Base-by-base conservation (phyloP, 2,888 invertebrate genomes). In the Litoditis marina region DNA sequence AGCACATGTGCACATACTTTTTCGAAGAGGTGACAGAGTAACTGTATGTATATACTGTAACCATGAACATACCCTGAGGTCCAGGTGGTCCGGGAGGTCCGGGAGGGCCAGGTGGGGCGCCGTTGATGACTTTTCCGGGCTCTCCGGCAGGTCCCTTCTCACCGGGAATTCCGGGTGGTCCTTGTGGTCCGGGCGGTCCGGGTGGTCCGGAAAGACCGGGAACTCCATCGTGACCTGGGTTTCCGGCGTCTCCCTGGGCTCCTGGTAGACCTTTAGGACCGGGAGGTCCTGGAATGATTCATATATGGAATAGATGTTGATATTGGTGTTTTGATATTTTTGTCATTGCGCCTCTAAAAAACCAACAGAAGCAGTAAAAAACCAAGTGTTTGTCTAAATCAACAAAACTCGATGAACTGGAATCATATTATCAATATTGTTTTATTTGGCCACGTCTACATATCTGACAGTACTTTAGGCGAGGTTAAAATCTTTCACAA, bases 111-210 rank as follows among this genome's bases (percentile, higher is more conserved):
- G 73, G 74, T 58, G 69, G 74, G 0, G 77, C 68, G 55, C 78
- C 78, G 51, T 80, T 76, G 66, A 69, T 74, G 55, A 69, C 69
- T 36, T 72, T 57, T 52, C 84, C 84, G n/a, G 87, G 74, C 27
- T 73, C 67, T 60, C 79, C 79, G 32, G 75, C 66, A 28, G 73
- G 68, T 65, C 75, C 72, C 49, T 80, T 73, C 52, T 80, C 80
- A 63, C 83, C 83, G 68, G 31, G 81, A 46, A 66, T 77, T 59
- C 83, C 84, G 31, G 81, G 76, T 46, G 66, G 79, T 62, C 80
- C 82, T 46, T 80, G 80, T 51, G 82, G 82, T 59, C 82, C 81
- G 19, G 76, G 66, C n/a, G 77, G 76, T 72, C 76, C 83, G 63
- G 76, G 78, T 28, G 75, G 75, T 62, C 81, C 81, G 30, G 69